Conservation (phyloP, 2,888 invertebrate species). For the Globia sparganii region DNA sequence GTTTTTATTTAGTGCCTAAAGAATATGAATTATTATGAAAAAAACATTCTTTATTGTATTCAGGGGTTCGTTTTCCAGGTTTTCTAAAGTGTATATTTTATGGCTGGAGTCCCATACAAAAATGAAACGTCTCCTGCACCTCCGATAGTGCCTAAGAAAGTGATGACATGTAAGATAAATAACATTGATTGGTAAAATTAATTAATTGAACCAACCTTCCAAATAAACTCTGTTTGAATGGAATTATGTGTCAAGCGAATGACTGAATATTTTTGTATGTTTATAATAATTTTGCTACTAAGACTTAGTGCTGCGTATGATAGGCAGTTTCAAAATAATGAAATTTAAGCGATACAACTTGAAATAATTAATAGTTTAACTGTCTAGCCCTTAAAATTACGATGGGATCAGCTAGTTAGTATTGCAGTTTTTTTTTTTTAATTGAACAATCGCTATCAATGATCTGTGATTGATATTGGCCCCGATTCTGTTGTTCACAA, state of each 20-base stretch:
- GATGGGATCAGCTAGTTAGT: background rate
- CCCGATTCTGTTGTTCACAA: too few relatives aligned
- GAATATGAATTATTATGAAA: too few relatives aligned
- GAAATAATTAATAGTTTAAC: background rate
- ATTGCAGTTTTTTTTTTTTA: slow-evolving; percentile 9
- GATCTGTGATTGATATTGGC: slow-evolving; percentile 60
- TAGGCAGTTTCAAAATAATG: slow-evolving; percentile 24
- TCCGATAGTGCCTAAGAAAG: slow-evolving; percentile 2
- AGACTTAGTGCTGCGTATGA: slow-evolving; percentile 17
- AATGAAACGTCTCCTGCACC: too few relatives aligned
- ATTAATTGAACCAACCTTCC: slow-evolving; percentile 14
- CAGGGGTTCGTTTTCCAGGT: too few relatives aligned
- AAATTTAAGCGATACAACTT: background rate
- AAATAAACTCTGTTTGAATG: slow-evolving; percentile 9
- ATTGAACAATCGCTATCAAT: background rate
- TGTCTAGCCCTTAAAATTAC: background rate
- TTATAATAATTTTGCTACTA: slow-evolving; percentile 32
- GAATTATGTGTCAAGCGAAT: slow-evolving; percentile 5
- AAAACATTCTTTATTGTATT: too few relatives aligned
- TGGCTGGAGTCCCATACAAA: too few relatives aligned
- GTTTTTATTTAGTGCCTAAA: too few relatives aligned
- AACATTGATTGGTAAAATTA: slow-evolving; percentile 6
- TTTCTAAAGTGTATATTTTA: too few relatives aligned
- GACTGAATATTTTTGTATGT: slow-evolving; percentile 50
- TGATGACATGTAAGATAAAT: slow-evolving; percentile 34